These are phyloP conservation scores for Zhengitettix transpicula DNA, from an alignment of 2,888 invertebrate genomes.

Conservation along the genomic window DNA sequence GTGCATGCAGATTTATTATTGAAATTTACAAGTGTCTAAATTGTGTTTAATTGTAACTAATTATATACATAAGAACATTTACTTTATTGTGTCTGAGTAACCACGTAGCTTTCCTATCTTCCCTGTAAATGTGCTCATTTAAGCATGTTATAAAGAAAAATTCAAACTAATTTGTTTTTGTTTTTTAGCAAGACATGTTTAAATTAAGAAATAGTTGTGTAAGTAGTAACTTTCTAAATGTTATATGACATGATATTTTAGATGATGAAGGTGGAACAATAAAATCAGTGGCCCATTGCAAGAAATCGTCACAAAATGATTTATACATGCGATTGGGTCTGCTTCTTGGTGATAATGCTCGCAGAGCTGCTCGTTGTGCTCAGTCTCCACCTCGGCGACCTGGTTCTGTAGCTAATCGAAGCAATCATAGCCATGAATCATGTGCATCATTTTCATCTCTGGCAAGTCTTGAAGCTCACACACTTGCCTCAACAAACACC, in stretches of 20 bases:
- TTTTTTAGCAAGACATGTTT: no score
- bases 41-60: no score
- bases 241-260: conserved; percentile 20
- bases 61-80: no score
- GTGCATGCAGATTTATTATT: no score
- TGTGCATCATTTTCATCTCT: conserved; percentile 35
- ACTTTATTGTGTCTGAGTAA: no score
- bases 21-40: no score
- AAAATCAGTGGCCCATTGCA: conserved; percentile 30
- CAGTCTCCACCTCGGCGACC: conserved; percentile 23
- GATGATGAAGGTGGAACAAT: conserved; percentile 58
- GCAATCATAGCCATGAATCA: conserved; percentile 21
- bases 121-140: no score
- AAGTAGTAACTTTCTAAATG: no score
- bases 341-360: conserved; percentile 53
- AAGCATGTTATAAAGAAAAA: no score
- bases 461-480: conserved; percentile 39
- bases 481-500: conserved; percentile 62
- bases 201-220: no score
- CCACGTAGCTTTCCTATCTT: no score
- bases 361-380: conserved; percentile 30
- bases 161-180: no score
- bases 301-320: conserved; percentile 51
- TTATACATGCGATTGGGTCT: conserved; percentile 69
- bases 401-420: conserved; percentile 16